Evolutionary conservation across 2,113 vertebrate genomes (phyloP).

Genomic region (Rhynchopsitta pachyrhyncha): DNA sequence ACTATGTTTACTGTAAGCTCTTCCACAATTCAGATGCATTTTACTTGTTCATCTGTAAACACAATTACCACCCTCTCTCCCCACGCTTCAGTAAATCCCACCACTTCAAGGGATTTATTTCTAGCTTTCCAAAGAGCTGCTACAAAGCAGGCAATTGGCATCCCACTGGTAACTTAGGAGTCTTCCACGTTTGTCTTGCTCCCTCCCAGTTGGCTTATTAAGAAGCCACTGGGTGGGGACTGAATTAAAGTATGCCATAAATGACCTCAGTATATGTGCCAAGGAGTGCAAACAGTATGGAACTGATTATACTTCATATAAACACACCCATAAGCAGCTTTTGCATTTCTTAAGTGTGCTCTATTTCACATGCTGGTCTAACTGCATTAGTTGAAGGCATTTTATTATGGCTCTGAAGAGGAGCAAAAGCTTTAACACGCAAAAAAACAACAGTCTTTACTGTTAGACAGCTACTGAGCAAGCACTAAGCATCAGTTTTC

Average conservation of each 20-base stretch:
- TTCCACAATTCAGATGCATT: background rate
- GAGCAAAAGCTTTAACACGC: background rate
- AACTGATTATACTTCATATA: background rate
- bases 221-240: background rate
- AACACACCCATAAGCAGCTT: conserved; percentile 13
- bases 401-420: background rate
- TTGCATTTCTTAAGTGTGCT: background rate
- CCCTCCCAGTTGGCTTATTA: background rate
- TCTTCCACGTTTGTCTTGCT: background rate
- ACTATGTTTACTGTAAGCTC: background rate
- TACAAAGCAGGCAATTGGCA: background rate
- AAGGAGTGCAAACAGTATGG: background rate
- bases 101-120: background rate
- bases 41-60: background rate
- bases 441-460: background rate
- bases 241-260: background rate
- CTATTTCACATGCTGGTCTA: background rate
- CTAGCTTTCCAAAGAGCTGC: background rate
- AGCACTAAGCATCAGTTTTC: background rate
- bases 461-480: background rate
- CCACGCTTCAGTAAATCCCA: background rate
- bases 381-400: background rate
- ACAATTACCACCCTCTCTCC: background rate
- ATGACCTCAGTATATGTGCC: background rate
- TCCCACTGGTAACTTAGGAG: background rate